A percentile compares a stretch with the other conserved stretches of the same genome.
These are phyloP conservation scores for Dasyornis broadbenti DNA, from an alignment of 2,113 vertebrate genomes.

Conservation along the genomic window DNA sequence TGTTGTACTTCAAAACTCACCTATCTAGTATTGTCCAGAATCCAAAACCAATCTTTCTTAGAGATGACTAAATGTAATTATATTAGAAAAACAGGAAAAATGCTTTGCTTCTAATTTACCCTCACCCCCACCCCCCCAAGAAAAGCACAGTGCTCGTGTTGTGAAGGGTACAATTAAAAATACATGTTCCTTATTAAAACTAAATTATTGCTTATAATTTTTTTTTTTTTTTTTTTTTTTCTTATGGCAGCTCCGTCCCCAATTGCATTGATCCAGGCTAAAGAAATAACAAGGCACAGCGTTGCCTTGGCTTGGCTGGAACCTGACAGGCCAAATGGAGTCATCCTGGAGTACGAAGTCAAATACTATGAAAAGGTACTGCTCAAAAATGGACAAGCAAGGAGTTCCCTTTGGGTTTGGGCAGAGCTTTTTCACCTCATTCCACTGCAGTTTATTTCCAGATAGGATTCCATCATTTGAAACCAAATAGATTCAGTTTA, in stretches of 20 bases:
- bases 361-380: slow-evolving; percentile 98
- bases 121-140: accelerated
- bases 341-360: slow-evolving; percentile 97
- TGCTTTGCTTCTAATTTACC: background rate
- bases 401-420: background rate
- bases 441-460: background rate
- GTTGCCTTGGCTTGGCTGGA: slow-evolving; percentile 93
- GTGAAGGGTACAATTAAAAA: background rate
- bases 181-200: background rate
- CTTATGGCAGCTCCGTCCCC: slow-evolving; percentile 85
- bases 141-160: background rate
- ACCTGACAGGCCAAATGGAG: slow-evolving; percentile 92
- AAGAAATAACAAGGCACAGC: slow-evolving; percentile 94
- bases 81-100: background rate
- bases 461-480: background rate
- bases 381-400: background rate
- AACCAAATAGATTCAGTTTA: slow-evolving; percentile 28
- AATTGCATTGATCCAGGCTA: slow-evolving; percentile 89
- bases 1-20: background rate
- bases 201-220: background rate
- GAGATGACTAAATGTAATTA: background rate
- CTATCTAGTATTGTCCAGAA: background rate
- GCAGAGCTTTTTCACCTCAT: background rate
- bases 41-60: background rate
- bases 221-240: background rate